phyloP scores from a whole-genome alignment of 2,113 vertebrate genomes.

The Todiramphus chloris region DNA sequence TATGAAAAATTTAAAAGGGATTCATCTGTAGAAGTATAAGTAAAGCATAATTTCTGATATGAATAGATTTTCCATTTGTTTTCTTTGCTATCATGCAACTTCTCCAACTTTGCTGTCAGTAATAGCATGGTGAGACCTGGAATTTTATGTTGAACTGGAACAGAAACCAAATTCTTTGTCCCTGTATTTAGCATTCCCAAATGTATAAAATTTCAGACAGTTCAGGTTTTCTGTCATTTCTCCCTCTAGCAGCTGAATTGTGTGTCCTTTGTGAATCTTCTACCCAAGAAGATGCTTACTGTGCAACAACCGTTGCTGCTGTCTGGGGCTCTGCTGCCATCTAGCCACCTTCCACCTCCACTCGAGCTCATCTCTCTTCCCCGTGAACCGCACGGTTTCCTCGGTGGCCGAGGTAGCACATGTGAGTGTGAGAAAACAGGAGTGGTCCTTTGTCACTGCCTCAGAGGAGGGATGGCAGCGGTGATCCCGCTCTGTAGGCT shows the following conservation, averaged over 20 bases:
- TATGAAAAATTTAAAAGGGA: not conserved
- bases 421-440: not conserved
- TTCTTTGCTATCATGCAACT: not conserved
- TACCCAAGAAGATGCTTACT: not conserved
- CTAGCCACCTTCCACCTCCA: not conserved
- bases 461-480: rapidly evolving
- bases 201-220: not conserved
- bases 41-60: not conserved
- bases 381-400: rapidly evolving
- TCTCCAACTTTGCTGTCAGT: not conserved
- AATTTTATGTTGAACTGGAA: not conserved
- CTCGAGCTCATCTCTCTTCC: not conserved
- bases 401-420: rapidly evolving
- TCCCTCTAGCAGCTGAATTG: not conserved
- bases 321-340: constrained; percentile 50
- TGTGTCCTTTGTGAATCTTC: rapidly evolving
- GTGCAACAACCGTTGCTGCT: not conserved
- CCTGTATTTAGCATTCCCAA: not conserved
- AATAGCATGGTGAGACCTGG: not conserved
- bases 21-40: not conserved
- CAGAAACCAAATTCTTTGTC: not conserved
- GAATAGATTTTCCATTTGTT: not conserved
- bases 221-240: not conserved
- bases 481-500: not conserved
- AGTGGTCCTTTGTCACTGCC: not conserved